phyloP scores from a whole-genome alignment of 2,888 invertebrate species.

The Actias luna region DNA sequence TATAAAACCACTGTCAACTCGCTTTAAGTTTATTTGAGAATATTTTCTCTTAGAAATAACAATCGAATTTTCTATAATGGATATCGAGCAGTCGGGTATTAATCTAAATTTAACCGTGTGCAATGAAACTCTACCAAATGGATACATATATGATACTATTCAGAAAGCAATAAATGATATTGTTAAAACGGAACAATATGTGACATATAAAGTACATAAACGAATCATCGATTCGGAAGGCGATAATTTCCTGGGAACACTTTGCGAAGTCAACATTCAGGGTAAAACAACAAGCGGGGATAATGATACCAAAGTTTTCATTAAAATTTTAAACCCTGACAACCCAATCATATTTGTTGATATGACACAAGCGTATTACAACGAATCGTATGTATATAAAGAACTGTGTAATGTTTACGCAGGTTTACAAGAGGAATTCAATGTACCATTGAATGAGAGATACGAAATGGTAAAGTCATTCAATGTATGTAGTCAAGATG shows the following conservation, averaged over 20 bases:
- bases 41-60: too few relatives aligned
- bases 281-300: constrained; percentile 33
- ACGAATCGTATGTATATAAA: constrained; percentile 40
- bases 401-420: constrained; percentile 35
- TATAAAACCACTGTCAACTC: too few relatives aligned
- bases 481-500: constrained; percentile 27
- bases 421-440: constrained; percentile 33
- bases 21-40: too few relatives aligned
- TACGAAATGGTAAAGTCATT: constrained; percentile 32
- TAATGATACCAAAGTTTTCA: constrained; percentile 44
- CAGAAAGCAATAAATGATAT: constrained; percentile 33
- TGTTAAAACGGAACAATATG: constrained; percentile 34
- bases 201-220: constrained; percentile 25
- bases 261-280: constrained; percentile 40
- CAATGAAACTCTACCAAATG: background rate
- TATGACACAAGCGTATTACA: constrained; percentile 33
- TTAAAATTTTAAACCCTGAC: constrained; percentile 38
- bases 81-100: background rate
- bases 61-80: too few relatives aligned
- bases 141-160: constrained; percentile 17
- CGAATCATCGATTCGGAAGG: constrained; percentile 32
- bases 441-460: constrained; percentile 28
- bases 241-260: constrained; percentile 37
- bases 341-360: constrained; percentile 29
- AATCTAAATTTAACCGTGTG: background rate